Evolutionary conservation across 1,140 invertebrate genomes (phyloP), one percentile per base, ranked within the genome.

Genomic region (Brachionus angularis): DNA sequence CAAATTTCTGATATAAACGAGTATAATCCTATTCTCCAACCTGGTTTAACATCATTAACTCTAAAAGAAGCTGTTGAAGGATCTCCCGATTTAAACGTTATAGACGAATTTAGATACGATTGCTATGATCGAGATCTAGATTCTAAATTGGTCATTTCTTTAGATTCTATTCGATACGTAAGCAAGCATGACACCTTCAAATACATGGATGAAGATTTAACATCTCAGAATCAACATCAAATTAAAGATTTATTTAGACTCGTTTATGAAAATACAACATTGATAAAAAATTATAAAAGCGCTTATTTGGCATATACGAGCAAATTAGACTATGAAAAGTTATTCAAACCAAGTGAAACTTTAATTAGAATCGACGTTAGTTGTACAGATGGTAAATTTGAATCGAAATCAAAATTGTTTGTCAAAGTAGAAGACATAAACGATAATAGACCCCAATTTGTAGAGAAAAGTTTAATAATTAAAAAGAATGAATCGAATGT

Each of bases 51-150:
- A 10, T 47, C 42, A 49, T 46, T 67, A 12, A 50, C 42, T 5
- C 42, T 67, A 7, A 47, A 47, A 21, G 62, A 67, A 25, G 62
- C 23, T 16, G 29, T 27, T 31, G 21, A 36, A 18, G 33, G 14
- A 4, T 18, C 12, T 0, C 5, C 36, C 18, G 21, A 42, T 1
- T 58, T 23, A 2, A 58, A 29, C 16, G 3, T 10, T 4, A 25
- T 58, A 2, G 53, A 58, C 12, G 34, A 58, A 8, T 58, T 58
- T 36, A 23, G 62, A 14, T 67, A 47, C 23, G 62, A 67, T 33
- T 67, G 62, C 10, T 47, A 47, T 31, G 62, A 67, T 21, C 42
- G 62, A 67, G 62, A 67, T 21, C 33, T 50, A 12, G 62, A 67
- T 3, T 50, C 62, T 14, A 29, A 67, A 3, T 50, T 67, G 16